phyloP scores from a whole-genome alignment of 2,113 vertebrate genomes.

The Xenopus tropicalis region DNA sequence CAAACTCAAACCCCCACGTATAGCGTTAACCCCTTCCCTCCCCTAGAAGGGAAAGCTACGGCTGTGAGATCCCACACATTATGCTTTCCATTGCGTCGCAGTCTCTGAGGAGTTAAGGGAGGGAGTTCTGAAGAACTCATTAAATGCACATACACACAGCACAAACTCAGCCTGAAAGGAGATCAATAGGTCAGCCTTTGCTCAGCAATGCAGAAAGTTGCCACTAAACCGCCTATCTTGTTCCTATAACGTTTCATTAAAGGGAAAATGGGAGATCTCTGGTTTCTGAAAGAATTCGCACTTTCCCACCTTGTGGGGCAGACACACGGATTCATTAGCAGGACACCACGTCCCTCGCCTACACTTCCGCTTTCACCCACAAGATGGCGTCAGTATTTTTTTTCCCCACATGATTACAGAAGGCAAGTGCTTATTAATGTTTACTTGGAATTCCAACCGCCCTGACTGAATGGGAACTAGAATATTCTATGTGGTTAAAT shows the following conservation, averaged over 20 bases:
- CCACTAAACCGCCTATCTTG: conserved; percentile 16
- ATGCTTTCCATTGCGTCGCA: background rate
- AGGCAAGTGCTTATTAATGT: background rate
- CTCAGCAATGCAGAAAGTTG: conserved; percentile 35
- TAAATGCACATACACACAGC: conserved; percentile 43
- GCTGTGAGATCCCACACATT: background rate
- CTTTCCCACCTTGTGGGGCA: background rate
- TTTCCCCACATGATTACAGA: background rate
- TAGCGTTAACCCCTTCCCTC: background rate
- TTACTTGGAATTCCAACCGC: background rate
- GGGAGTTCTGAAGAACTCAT: conserved; percentile 34
- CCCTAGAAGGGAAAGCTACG: background rate
- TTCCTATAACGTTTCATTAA: conserved; percentile 25
- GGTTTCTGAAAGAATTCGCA: background rate
- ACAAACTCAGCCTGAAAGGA: conserved; percentile 21
- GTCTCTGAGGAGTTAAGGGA: conserved; percentile 20
- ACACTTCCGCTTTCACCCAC: conserved; percentile 25
- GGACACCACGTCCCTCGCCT: background rate
- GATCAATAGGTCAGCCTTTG: conserved; percentile 43
- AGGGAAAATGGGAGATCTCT: background rate
- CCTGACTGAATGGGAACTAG: no score
- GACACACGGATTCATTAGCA: background rate
- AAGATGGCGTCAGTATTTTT: conserved; percentile 42
- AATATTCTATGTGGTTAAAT: no score
- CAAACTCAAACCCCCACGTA: background rate